phyloP scores from a whole-genome alignment of 30 jellyfish, hydroid and myxozoan genomes.

The Chrysaora quinquecirrha region DNA sequence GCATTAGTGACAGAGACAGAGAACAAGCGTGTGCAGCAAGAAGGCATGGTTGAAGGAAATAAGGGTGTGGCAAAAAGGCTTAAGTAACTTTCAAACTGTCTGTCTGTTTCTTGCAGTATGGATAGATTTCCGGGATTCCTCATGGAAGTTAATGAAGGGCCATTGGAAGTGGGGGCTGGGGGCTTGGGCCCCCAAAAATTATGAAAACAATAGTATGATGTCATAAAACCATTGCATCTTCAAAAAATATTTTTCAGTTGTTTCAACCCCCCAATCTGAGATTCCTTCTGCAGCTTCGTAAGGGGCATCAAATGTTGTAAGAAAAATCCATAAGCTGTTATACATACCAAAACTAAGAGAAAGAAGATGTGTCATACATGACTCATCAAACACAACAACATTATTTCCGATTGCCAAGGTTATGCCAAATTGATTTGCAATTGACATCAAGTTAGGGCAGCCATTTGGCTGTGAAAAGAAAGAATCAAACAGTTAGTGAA shows the following conservation, averaged over 20 bases:
- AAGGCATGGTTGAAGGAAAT: too few relatives aligned
- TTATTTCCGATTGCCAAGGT: conserved; percentile 71
- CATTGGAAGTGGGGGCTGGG: too few relatives aligned
- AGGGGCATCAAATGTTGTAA: too few relatives aligned
- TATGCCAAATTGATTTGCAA: conserved; percentile 65
- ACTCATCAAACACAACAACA: conserved; percentile 76
- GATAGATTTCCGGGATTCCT: neutral
- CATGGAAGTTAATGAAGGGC: neutral
- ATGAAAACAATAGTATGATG: too few relatives aligned
- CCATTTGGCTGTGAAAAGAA: conserved; percentile 41
- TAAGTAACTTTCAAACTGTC: too few relatives aligned
- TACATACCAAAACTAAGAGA: conserved; percentile 73
- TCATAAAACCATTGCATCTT: neutral
- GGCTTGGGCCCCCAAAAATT: neutral
- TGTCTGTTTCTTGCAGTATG: neutral
- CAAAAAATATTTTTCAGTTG: neutral
- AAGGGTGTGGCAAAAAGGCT: too few relatives aligned
- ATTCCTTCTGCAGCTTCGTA: too few relatives aligned
- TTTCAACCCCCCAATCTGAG: too few relatives aligned
- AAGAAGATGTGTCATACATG: conserved; percentile 62
- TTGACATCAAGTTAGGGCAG: conserved; percentile 59
- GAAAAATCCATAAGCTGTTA: too few relatives aligned
- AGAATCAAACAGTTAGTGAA: too few relatives aligned
- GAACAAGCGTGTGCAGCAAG: too few relatives aligned
- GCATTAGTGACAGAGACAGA: too few relatives aligned